Conservation (phyloP, 2,888 invertebrate species). For the Euzophera pinguis region DNA sequence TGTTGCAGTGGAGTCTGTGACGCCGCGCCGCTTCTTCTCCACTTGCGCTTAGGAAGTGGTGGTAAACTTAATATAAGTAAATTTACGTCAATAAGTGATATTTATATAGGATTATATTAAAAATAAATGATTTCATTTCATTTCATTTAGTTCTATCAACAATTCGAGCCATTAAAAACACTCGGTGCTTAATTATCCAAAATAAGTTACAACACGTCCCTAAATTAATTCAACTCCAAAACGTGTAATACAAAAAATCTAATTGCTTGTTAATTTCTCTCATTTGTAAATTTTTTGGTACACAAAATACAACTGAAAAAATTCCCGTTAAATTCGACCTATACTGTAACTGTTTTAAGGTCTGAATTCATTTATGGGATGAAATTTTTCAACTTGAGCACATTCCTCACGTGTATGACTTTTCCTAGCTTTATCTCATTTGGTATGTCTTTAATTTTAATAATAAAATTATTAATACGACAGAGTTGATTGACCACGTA, state of each 20-base stretch:
- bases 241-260: conserved; percentile 4
- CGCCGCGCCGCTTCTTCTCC: too few relatives aligned
- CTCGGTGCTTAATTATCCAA: background rate
- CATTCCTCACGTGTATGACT: conserved; percentile 31
- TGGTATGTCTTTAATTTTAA: conserved; percentile 35
- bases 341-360: background rate
- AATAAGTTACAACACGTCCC: background rate
- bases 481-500: too few relatives aligned
- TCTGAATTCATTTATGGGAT: conserved; percentile 5
- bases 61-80: too few relatives aligned
- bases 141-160: too few relatives aligned
- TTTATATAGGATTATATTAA: too few relatives aligned
- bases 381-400: conserved; percentile 13
- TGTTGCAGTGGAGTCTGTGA: too few relatives aligned
- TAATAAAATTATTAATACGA: too few relatives aligned
- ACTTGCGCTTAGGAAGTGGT: too few relatives aligned
- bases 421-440: conserved; percentile 33
- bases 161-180: background rate
- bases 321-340: conserved; percentile 5
- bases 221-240: conserved; percentile 6
- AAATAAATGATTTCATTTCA: too few relatives aligned
- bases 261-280: conserved; percentile 11
- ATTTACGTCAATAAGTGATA: too few relatives aligned
- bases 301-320: background rate
- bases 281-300: background rate